Evolutionary conservation across 2,888 invertebrate genomes (phyloP).

Genomic region (Abrostola tripartita): DNA sequence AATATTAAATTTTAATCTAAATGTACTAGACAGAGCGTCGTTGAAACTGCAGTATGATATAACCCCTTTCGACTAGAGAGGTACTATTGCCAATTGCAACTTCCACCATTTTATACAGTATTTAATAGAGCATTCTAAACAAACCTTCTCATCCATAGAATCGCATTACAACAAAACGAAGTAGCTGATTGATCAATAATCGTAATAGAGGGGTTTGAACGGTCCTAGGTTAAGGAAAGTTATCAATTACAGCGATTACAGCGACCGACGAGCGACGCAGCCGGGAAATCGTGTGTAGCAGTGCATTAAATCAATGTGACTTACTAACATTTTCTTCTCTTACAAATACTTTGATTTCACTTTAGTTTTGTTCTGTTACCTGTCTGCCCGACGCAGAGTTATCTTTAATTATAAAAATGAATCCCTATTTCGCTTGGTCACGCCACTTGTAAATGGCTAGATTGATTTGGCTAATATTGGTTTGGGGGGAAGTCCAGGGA

Average conservation of each 20-base stretch:
- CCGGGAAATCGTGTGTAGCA: constrained; percentile 72
- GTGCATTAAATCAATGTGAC: constrained; percentile 71
- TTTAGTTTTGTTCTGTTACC: constrained; percentile 49
- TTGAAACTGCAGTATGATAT: too few species aligned
- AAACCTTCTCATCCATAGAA: constrained; percentile 7
- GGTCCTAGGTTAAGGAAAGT: constrained; percentile 66
- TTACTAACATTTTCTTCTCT: constrained; percentile 65
- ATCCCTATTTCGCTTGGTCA: too few species aligned
- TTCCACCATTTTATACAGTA: not conserved
- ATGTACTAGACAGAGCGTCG: too few species aligned
- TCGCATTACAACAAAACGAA: not conserved
- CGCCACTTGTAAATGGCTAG: too few species aligned
- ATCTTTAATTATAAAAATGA: too few species aligned
- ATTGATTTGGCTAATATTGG: too few species aligned
- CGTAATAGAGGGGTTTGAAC: constrained; percentile 32
- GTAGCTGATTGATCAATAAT: constrained; percentile 27
- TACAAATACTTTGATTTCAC: constrained; percentile 57
- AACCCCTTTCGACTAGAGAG: too few species aligned
- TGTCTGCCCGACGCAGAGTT: not conserved
- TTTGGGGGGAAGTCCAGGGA: too few species aligned
- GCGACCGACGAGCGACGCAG: constrained; percentile 23
- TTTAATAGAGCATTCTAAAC: not conserved
- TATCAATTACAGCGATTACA: constrained; percentile 62
- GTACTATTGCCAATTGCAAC: too few species aligned
- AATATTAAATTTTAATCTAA: too few species aligned